Percentiles rank a stretch among this genome's conserved stretches.
Conservation (phyloP, 1,140 invertebrate species). For the Drosophila insularis region DNA sequence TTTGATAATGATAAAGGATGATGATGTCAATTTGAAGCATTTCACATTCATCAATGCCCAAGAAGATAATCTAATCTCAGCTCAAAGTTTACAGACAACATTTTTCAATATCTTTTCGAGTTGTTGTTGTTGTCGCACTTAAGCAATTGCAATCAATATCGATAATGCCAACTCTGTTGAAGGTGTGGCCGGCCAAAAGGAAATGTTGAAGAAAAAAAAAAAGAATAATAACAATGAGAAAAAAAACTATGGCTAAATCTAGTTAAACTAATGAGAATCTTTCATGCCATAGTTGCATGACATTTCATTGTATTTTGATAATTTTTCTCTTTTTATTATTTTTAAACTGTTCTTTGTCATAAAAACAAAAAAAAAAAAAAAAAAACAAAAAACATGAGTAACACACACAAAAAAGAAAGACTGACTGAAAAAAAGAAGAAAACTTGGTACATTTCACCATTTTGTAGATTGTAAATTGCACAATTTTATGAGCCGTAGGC, state of each 20-base stretch:
- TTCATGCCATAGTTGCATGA: conserved; percentile 6
- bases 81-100: not conserved
- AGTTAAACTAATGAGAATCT: not conserved
- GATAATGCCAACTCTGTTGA: not conserved
- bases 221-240: not conserved
- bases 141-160: not conserved
- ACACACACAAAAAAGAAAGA: not conserved
- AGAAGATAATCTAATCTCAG: not conserved
- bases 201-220: no score
- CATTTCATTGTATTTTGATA: not conserved
- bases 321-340: conserved; percentile 31
- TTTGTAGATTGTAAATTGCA: conserved; percentile 52
- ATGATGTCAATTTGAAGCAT: not conserved
- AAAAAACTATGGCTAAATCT: not conserved
- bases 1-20: no score
- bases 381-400: no score
- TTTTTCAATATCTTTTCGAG: not conserved
- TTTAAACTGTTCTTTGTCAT: conserved; percentile 34
- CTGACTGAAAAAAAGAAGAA: not conserved
- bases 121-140: not conserved
- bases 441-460: conserved; percentile 9
- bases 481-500: conserved; percentile 50
- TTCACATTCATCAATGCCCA: not conserved
- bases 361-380: conserved; percentile 3
- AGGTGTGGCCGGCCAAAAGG: not conserved